Base-by-base conservation (phyloP, 2,113 vertebrate genomes). In the Agapornis roseicollis region DNA sequence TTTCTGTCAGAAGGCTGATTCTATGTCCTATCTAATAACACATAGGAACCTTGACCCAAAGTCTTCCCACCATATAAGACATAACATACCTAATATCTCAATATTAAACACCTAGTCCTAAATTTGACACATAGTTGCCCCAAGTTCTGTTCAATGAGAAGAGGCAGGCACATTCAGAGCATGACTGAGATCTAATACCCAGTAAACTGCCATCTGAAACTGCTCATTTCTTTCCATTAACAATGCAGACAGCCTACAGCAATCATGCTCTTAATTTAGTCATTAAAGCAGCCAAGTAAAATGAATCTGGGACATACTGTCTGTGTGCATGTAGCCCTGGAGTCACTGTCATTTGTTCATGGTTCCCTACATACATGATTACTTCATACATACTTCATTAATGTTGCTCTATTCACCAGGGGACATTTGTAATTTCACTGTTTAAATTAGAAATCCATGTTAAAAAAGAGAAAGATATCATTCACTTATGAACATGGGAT, bases 201-300 rank as follows among this genome's bases (percentile, higher is more conserved):
- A 72, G 74, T 72, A 76, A 89, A 65, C 24, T 72, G 71, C 28
- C 66, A 64, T 61, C 53, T 85, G 79, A 89, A 96, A 76, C 52
- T 81, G 31, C 39, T 91, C 17, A 56, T 93, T 91, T 94, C 87
- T 91, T 70, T 82, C 69, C 61, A 85, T 91, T 95, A 89, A 52
- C 52, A 79, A 65, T 53, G 66, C 35, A 94, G 91, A 95, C 61
- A 89, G 74, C 90, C 90, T 93, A 61, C 65, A 85, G 81, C 88
- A 77, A 89, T 72, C 1, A 2, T 52, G 58, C 27, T 65, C 49
- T 72, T 89, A 89, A 94, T 93, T 91, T 93, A 89, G 88, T 68
- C 66, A 88, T 93, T 93, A 93, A 89, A 91, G 41, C 63, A 72
- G 52, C 41, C 93, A 76, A 91, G 63, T 61, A 72, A 63, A 82